These are phyloP conservation scores for Cheumatopsyche charites DNA, from an alignment of 1,140 invertebrate genomes.

Conservation along the genomic window DNA sequence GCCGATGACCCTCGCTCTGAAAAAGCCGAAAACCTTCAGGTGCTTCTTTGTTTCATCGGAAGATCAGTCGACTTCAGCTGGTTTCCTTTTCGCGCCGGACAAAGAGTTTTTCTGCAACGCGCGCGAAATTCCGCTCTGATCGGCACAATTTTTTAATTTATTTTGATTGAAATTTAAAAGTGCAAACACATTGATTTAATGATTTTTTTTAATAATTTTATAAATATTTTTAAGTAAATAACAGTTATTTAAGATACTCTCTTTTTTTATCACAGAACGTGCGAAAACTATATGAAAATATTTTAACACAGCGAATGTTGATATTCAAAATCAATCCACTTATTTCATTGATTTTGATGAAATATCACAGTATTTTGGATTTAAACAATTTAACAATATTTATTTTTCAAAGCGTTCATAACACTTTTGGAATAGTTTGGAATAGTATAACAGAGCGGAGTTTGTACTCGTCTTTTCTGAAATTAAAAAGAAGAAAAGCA, in stretches of 20 bases:
- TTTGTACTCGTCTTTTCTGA: not conserved
- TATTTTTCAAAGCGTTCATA: constrained; percentile 6
- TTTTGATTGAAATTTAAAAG: too few species aligned
- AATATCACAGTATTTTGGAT: constrained; percentile 14
- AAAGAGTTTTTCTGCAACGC: too few species aligned
- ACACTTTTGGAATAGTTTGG: constrained; percentile 13
- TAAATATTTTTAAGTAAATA: not conserved
- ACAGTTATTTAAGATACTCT: not conserved
- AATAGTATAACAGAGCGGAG: too few species aligned
- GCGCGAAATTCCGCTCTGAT: too few species aligned
- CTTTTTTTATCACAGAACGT: constrained; percentile 24
- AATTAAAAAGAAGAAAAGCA: not conserved
- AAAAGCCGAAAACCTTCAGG: constrained; percentile 29
- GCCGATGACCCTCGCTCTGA: not conserved
- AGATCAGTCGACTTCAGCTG: not conserved
- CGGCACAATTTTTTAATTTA: too few species aligned
- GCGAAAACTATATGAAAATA: constrained; percentile 22
- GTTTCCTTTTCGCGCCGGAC: too few species aligned
- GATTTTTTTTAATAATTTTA: not conserved
- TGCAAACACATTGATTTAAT: not conserved
- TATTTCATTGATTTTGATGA: not conserved
- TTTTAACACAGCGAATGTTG: constrained; percentile 6
- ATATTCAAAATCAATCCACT: not conserved
- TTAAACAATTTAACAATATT: constrained; percentile 1
- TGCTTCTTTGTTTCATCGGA: constrained; percentile 20